Evolutionary conservation across 2,888 invertebrate genomes (phyloP).

Genomic region (Carcina quercana): DNA sequence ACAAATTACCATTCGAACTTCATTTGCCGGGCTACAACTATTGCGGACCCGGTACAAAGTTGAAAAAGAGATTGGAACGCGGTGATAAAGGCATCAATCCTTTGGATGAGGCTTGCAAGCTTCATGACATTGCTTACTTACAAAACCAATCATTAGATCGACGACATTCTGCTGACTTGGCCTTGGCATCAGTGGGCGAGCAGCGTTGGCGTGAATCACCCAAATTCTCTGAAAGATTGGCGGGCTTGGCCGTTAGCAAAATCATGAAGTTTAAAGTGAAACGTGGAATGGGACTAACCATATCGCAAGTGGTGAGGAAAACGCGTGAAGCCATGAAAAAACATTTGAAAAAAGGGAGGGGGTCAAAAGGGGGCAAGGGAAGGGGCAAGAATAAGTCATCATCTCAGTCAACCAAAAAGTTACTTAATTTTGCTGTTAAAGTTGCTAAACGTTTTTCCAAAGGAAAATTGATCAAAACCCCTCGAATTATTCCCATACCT

Average conservation of each 20-base stretch:
- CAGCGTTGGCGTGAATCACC: too few species aligned
- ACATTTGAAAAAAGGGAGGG: too few species aligned
- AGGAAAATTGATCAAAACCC: background rate
- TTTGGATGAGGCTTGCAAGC: conserved; percentile 18
- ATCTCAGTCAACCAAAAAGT: background rate
- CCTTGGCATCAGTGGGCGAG: conserved; percentile 15
- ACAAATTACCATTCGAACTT: conserved; percentile 16
- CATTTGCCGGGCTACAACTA: conserved; percentile 25
- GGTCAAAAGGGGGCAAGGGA: too few species aligned
- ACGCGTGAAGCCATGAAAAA: background rate
- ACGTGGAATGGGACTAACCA: conserved; percentile 3
- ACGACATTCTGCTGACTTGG: conserved; percentile 30
- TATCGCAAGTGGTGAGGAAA: background rate
- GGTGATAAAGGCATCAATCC: conserved; percentile 28
- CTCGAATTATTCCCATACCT: conserved; percentile 20
- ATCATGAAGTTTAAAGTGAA: conserved; percentile 7
- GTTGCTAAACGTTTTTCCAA: conserved; percentile 1
- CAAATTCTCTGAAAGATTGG: conserved; percentile 13
- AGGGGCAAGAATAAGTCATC: too few species aligned
- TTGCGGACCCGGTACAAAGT: conserved; percentile 23
- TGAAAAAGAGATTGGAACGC: conserved; percentile 25
- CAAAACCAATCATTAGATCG: conserved; percentile 10
- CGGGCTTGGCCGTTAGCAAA: conserved; percentile 9
- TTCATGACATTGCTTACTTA: conserved; percentile 19
- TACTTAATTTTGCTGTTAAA: background rate